These are phyloP conservation scores for Callipepla squamata DNA, from an alignment of 2,113 vertebrate genomes.

Conservation along the genomic window DNA sequence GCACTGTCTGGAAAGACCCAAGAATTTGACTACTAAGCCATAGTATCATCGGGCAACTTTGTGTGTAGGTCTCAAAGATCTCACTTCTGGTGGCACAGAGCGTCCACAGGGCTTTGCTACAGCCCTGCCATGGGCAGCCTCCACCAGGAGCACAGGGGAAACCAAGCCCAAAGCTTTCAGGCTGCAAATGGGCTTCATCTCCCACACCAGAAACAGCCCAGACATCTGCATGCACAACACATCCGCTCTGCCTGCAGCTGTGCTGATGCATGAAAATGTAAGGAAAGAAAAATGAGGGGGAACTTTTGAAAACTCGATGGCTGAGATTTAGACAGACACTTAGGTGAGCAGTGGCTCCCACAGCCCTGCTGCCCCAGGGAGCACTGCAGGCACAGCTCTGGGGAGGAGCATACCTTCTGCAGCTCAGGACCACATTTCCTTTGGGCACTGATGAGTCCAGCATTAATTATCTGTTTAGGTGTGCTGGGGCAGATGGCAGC, in stretches of 20 bases:
- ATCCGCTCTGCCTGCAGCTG: not conserved
- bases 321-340: not conserved
- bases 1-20: not conserved
- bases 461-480: not conserved
- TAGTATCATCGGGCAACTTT: not conserved
- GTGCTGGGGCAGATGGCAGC: not conserved
- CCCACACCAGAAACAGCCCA: not conserved
- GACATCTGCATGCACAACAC: not conserved
- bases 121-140: not conserved
- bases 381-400: not conserved
- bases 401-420: not conserved
- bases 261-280: not conserved
- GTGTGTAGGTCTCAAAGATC: not conserved
- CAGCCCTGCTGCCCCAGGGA: not conserved
- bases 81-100: not conserved
- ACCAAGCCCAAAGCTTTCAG: not conserved
- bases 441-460: fast-evolving
- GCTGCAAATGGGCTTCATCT: not conserved
- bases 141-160: not conserved
- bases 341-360: not conserved
- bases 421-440: not conserved
- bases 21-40: not conserved
- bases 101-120: fast-evolving
- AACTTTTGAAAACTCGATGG: not conserved
- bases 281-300: not conserved